These are phyloP conservation scores for Diacarnus erythraeanus DNA, from an alignment of 37 sponge, comb jelly and placozoan genomes.

Conservation along the genomic window DNA sequence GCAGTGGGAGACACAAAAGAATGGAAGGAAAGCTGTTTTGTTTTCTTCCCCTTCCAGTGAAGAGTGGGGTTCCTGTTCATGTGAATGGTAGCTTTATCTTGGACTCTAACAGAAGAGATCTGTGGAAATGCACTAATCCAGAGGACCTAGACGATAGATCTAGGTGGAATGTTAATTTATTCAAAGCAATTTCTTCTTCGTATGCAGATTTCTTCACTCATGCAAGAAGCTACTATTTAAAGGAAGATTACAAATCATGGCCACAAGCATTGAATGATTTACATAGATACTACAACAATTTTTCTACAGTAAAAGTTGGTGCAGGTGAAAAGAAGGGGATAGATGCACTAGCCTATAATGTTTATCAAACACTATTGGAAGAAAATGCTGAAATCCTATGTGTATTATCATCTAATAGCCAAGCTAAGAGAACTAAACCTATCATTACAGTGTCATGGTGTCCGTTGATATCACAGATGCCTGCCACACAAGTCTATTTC, in stretches of 20 bases:
- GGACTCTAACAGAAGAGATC: constrained; percentile 51
- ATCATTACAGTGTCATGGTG: background rate
- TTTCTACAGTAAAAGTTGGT: constrained; percentile 10
- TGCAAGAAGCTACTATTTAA: background rate
- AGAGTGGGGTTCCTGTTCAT: constrained; percentile 58
- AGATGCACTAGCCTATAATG: background rate
- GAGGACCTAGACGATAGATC: constrained; percentile 18
- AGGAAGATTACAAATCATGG: background rate
- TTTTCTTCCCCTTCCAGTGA: constrained; percentile 73
- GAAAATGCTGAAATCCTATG: constrained; percentile 6
- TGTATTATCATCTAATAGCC: background rate
- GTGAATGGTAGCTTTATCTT: constrained; percentile 79
- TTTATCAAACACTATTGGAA: background rate
- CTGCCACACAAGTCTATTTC: constrained; percentile 25
- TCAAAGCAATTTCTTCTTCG: constrained; percentile 59
- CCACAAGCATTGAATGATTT: background rate
- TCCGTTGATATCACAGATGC: background rate
- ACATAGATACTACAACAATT: constrained; percentile 35
- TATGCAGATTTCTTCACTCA: constrained; percentile 53
- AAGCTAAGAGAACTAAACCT: background rate
- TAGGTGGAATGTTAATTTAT: constrained; percentile 61
- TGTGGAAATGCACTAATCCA: constrained; percentile 50
- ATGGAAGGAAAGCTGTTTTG: constrained; percentile 50
- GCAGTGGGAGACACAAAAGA: background rate
- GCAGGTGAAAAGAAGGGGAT: background rate